Evolutionary conservation across 2,888 invertebrate genomes (phyloP).

Genomic region (Bimastos eiseni): DNA sequence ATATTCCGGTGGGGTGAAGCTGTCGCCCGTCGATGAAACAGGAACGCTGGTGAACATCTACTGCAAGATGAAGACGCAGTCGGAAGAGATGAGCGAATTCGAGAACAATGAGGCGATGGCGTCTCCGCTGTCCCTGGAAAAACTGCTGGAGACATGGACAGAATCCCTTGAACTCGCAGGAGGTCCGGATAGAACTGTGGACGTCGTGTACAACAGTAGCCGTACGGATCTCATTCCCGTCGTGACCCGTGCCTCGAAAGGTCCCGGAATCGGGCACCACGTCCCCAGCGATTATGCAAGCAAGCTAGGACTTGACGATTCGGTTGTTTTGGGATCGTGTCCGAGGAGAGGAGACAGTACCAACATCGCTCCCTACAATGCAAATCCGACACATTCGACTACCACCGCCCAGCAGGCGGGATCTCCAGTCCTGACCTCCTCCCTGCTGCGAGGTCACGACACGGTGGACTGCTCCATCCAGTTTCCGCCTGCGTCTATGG

Average conservation of each 20-base stretch:
- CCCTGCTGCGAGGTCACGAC: conserved; percentile 22
- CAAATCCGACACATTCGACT: background rate
- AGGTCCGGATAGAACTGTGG: background rate
- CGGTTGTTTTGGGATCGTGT: background rate
- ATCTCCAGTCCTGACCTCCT: conserved; percentile 20
- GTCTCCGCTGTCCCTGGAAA: conserved; percentile 32
- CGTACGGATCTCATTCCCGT: background rate
- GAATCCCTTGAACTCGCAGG: background rate
- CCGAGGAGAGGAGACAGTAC: background rate
- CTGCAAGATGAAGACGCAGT: conserved; percentile 15
- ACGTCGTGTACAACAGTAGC: background rate
- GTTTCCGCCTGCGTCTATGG: conserved; percentile 35
- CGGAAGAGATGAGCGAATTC: background rate
- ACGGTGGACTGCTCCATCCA: conserved; percentile 28
- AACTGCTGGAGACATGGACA: conserved; percentile 40
- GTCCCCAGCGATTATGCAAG: background rate
- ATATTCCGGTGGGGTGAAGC: background rate
- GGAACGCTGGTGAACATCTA: conserved; percentile 15
- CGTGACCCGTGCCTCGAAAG: background rate
- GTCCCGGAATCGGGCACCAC: background rate
- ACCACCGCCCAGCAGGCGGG: conserved; percentile 28
- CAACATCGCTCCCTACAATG: background rate
- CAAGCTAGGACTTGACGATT: background rate
- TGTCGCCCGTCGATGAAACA: conserved; percentile 27
- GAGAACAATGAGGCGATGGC: conserved; percentile 36